Evolutionary conservation across 30 jellyfish, hydroid and myxozoan genomes (phyloP), one percentile per base, ranked within the genome.

Genomic region (Mastigias papua): DNA sequence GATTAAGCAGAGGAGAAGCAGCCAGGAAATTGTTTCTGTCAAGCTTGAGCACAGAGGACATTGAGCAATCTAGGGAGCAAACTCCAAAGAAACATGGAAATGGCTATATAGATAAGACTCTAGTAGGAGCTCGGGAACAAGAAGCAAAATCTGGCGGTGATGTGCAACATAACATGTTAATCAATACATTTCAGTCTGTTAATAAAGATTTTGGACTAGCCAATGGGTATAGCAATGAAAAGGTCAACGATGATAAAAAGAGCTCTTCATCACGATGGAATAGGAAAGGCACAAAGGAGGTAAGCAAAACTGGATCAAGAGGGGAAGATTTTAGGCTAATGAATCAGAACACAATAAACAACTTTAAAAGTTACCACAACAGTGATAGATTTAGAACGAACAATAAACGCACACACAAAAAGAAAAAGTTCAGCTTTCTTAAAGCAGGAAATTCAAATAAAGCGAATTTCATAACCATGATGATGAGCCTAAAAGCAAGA

Each of bases 401-500:
- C 16, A 10, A 23, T 70, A 48, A 5, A 8, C 26, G 15, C 29
- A 34, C 16, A n/a, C 23, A 29, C 48, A 48, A 10, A 46, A 23
- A 13, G 22, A 32, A 57, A 30, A 26, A 31, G 25, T 22, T 6
- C 19, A 25, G 23, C 13, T 4, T 15, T 42, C 7, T 42, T 15
- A 42, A 42, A 42, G 54, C 7, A 63, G 70, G 48, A 11, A 85
- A 48, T 11, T 65, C 62, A 20, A 20, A 54, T 20, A 87, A 27
- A 2, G 15, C 25, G 37, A 35, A 57, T 22, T 72, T 75, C 26
- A 86, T 63, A 8, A 78, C 71, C 57, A 67, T 42, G 70, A 28
- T 88, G 65, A 48, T 88, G 84, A 88, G 96, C 66, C 27, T 37
- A 29, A 88, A 88, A 79, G 96, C 96, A 34, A 88, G 96, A 62